Conservation (phyloP, 92 coral and sea anemone genomes). For the Palythoa heliodiscus region DNA sequence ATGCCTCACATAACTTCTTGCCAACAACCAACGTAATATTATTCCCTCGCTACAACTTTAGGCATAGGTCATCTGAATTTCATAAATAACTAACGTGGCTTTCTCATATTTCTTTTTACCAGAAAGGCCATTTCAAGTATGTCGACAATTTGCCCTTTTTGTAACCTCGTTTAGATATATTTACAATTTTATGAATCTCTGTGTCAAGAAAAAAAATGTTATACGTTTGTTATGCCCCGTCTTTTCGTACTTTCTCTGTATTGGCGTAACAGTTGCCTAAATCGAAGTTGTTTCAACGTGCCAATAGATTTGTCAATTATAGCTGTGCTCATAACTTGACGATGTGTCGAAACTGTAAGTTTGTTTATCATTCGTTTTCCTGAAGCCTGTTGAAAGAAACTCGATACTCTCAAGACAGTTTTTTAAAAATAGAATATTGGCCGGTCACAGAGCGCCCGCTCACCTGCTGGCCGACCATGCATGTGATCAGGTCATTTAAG, state of each 20-base stretch:
- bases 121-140: slow-evolving; percentile 19
- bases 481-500: slow-evolving; percentile 6
- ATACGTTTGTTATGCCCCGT: too few species aligned
- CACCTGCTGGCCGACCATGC: neutral
- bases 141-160: slow-evolving; percentile 5
- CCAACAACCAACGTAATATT: neutral
- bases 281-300: too few species aligned
- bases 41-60: neutral
- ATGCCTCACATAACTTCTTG: neutral
- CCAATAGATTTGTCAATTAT: too few species aligned
- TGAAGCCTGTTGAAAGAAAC: slow-evolving; percentile 3
- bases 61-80: slow-evolving; percentile 1
- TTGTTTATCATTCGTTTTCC: slow-evolving; percentile 28
- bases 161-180: neutral
- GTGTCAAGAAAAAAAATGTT: too few species aligned
- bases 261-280: too few species aligned
- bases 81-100: neutral
- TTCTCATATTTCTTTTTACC: neutral
- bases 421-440: neutral
- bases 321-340: neutral
- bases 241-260: too few species aligned
- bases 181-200: too few species aligned
- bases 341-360: slow-evolving; percentile 11
- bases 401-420: neutral
- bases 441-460: neutral